Evolutionary conservation across 2,797 vertebrate genomes (phyloP).

Genomic region (Sardinella longiceps): DNA sequence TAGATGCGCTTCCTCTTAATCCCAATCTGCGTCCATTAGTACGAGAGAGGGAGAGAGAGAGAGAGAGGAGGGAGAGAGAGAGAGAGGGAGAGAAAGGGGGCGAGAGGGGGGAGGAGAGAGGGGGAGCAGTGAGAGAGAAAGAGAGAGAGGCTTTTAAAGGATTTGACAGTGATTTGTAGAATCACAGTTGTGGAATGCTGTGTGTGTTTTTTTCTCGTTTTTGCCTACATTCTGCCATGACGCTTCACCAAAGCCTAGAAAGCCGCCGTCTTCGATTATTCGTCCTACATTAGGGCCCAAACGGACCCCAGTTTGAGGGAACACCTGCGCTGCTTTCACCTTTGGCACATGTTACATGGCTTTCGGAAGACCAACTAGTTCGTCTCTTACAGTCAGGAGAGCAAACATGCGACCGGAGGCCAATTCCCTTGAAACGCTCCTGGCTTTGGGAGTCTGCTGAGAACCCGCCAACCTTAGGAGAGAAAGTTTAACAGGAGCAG

Average conservation of each 20-base stretch:
- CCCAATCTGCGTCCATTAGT: constrained; percentile 82
- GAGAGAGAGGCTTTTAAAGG: constrained; percentile 70
- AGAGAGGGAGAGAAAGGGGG: constrained; percentile 52
- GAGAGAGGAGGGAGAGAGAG: constrained; percentile 48
- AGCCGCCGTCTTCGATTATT: constrained; percentile 54
- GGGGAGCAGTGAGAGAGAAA: constrained; percentile 23
- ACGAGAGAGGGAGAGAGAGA: constrained; percentile 56
- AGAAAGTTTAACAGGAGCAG: constrained; percentile 26
- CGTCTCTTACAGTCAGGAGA: background rate
- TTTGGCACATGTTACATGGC: background rate
- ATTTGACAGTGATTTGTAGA: constrained; percentile 81
- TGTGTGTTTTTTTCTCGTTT: constrained; percentile 56
- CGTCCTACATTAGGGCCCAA: background rate
- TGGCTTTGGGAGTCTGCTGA: constrained; percentile 10
- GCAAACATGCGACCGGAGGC: background rate
- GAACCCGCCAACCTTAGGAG: background rate
- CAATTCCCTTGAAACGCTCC: background rate
- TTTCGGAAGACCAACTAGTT: background rate
- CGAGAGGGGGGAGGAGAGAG: background rate
- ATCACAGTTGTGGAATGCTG: constrained; percentile 72
- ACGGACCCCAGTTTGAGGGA: background rate
- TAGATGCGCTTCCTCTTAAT: constrained; percentile 76
- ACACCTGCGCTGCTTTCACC: background rate
- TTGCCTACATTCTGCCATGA: constrained; percentile 56
- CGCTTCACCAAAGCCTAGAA: constrained; percentile 51